A percentile compares a stretch with the other conserved stretches of the same genome.
These are phyloP conservation scores for Anoura caudifer DNA, from an alignment of 2,113 vertebrate species.

Conservation along the genomic window DNA sequence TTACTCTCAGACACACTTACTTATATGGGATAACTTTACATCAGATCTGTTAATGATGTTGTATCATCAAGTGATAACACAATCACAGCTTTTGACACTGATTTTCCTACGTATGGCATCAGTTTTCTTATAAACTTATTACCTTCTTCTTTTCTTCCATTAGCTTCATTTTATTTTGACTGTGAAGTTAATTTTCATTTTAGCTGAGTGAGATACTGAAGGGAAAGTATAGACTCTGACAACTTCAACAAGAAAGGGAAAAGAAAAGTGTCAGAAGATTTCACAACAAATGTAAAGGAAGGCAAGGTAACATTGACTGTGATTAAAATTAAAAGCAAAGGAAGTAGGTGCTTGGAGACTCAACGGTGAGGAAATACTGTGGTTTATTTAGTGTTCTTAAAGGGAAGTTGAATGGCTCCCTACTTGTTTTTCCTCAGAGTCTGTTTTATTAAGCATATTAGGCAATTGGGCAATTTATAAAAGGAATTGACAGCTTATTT, in stretches of 20 bases:
- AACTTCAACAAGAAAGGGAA: conserved; percentile 51
- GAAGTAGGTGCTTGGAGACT: neutral
- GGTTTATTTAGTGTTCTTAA: neutral
- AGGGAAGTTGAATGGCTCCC: neutral
- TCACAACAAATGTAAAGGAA: conserved; percentile 59
- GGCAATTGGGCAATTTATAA: neutral
- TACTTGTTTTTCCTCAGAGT: neutral
- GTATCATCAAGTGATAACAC: neutral
- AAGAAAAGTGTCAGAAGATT: conserved; percentile 54
- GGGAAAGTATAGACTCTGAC: conserved; percentile 65
- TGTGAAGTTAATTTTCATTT: conserved; percentile 62
- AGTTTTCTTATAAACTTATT: neutral
- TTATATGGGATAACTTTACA: conserved; percentile 19
- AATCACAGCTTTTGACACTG: conserved; percentile 64
- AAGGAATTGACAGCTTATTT: neutral
- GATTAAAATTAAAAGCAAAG: conserved; percentile 42
- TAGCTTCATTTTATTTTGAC: conserved; percentile 66
- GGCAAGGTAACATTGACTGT: neutral
- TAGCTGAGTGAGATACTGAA: conserved; percentile 28
- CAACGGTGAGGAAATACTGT: neutral
- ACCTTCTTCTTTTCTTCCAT: conserved; percentile 39
- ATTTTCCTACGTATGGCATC: conserved; percentile 2
- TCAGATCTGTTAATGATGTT: conserved; percentile 18
- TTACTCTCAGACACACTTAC: conserved; percentile 26
- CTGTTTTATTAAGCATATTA: neutral